These are phyloP conservation scores for Rhagologus leucostigma DNA, from an alignment of 2,113 vertebrate genomes.

Conservation along the genomic window DNA sequence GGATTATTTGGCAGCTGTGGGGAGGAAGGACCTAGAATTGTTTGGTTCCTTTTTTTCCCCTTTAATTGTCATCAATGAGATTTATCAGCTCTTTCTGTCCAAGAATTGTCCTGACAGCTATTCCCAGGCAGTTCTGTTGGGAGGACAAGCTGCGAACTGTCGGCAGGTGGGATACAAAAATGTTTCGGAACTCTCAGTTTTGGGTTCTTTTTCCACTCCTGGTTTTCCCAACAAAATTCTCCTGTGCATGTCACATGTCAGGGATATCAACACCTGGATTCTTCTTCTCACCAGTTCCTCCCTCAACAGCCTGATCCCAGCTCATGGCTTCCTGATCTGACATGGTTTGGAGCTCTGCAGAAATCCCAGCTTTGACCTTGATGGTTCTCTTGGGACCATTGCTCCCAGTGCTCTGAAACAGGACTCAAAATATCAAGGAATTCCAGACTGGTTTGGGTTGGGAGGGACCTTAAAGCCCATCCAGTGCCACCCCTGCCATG, in stretches of 20 bases:
- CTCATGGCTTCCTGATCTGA: neutral
- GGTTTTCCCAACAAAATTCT: neutral
- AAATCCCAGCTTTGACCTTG: neutral
- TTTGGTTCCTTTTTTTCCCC: neutral
- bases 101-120: neutral
- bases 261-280: neutral
- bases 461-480: neutral
- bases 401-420: neutral
- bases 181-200: neutral
- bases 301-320: neutral
- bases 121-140: neutral
- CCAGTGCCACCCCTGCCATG: neutral
- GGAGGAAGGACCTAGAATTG: neutral
- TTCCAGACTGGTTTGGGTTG: neutral
- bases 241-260: fast-evolving
- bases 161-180: neutral
- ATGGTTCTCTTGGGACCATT: neutral
- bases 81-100: neutral
- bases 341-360: neutral
- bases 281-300: neutral
- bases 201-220: neutral
- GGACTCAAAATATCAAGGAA: neutral
- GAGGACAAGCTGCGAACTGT: neutral
- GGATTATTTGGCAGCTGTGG: neutral
- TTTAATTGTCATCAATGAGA: neutral